Percentiles rank a stretch among this genome's conserved stretches.
phyloP scores from a whole-genome alignment of 2,797 vertebrate genomes.

The Peromyscus melanophrys region DNA sequence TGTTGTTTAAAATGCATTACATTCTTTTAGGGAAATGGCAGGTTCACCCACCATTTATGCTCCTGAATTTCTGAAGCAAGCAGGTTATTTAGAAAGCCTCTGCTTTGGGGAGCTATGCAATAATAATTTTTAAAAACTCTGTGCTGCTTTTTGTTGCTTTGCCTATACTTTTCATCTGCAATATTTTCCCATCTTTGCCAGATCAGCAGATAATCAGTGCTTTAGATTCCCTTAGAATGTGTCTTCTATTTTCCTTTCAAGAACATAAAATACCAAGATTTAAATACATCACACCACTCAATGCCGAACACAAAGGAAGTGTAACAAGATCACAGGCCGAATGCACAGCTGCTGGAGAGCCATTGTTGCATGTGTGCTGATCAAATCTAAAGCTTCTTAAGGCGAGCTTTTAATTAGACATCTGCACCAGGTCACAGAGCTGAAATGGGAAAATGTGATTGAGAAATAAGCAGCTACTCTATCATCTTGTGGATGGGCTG shows the following conservation, averaged over 20 bases:
- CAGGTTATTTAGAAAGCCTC: constrained; percentile 58
- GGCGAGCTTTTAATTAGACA: constrained; percentile 86
- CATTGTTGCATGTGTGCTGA: constrained; percentile 87
- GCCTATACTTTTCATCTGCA: constrained; percentile 81
- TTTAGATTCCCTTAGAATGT: constrained; percentile 85
- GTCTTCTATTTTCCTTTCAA: constrained; percentile 81
- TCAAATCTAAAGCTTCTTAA: constrained; percentile 83
- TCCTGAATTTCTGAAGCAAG: constrained; percentile 67
- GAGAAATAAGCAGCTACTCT: constrained; percentile 6
- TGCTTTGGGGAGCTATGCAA: constrained; percentile 73
- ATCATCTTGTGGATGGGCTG: neutral
- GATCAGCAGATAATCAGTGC: constrained; percentile 89
- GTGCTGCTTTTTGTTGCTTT: constrained; percentile 76
- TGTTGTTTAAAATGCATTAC: constrained; percentile 76
- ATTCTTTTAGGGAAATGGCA: constrained; percentile 66
- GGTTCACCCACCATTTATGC: constrained; percentile 70
- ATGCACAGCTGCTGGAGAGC: constrained; percentile 87
- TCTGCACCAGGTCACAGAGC: constrained; percentile 81
- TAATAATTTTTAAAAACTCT: neutral
- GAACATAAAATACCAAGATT: constrained; percentile 85
- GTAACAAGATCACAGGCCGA: constrained; percentile 84
- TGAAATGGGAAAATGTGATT: constrained; percentile 70
- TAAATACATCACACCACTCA: constrained; percentile 86
- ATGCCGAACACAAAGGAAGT: constrained; percentile 87
- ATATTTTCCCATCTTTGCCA: constrained; percentile 84